phyloP scores from a whole-genome alignment of 1,140 invertebrate genomes.

The Drosophila mayri region DNA sequence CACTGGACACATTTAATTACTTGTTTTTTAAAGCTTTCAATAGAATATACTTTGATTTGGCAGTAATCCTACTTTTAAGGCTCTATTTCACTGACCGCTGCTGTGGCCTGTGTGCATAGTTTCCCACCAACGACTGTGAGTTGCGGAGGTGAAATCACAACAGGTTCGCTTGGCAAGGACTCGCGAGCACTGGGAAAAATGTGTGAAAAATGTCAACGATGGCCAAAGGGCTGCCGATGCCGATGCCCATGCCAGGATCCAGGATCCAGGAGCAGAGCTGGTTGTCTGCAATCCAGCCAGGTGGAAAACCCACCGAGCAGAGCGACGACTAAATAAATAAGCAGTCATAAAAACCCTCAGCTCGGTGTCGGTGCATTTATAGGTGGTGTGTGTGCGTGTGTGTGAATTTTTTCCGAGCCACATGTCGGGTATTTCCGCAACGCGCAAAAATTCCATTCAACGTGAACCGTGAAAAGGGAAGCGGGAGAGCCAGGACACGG shows the following conservation, averaged over 20 bases:
- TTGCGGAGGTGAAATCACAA: conserved; percentile 60
- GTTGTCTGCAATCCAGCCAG: conserved; percentile 48
- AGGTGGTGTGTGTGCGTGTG: conserved; percentile 7
- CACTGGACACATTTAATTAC: not conserved
- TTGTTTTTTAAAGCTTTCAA: not conserved
- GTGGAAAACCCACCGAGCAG: conserved; percentile 75
- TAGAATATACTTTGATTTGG: not conserved
- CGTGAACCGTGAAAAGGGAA: conserved; percentile 9
- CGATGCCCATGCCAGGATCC: not conserved
- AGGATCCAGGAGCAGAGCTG: conserved; percentile 9
- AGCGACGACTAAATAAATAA: conserved; percentile 79
- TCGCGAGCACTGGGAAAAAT: conserved; percentile 46
- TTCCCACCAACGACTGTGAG: conserved; percentile 18
- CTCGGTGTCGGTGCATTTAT: conserved; percentile 35
- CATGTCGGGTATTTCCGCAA: conserved; percentile 62
- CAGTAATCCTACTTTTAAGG: not conserved
- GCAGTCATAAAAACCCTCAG: conserved; percentile 71
- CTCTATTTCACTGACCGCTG: not conserved
- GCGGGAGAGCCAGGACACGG: not conserved
- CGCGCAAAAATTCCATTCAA: conserved; percentile 59
- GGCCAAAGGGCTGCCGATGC: conserved; percentile 47
- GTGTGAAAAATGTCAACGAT: conserved; percentile 75
- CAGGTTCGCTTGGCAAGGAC: conserved; percentile 53
- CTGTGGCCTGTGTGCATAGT: conserved; percentile 1
- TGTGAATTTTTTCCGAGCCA: conserved; percentile 33